These are phyloP conservation scores for Tridacna gigas DNA, from an alignment of 2,888 invertebrate genomes.

Conservation along the genomic window DNA sequence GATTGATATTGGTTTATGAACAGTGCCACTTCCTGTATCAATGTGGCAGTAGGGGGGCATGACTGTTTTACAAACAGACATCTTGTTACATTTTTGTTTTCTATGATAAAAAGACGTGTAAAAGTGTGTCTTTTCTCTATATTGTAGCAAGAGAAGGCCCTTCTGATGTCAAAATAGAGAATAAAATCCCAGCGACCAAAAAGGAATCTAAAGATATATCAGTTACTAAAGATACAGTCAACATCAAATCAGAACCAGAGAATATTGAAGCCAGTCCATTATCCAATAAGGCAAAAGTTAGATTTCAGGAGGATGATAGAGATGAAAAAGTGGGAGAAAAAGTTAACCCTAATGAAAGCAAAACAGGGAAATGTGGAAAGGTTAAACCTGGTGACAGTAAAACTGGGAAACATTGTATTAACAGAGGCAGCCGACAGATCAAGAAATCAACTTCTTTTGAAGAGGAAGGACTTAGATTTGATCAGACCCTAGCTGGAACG, in stretches of 20 bases:
- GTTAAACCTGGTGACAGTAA: constrained; percentile 42
- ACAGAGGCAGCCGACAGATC: constrained; percentile 31
- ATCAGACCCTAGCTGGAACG: constrained; percentile 60
- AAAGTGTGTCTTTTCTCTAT: background rate
- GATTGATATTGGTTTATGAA: too few species aligned
- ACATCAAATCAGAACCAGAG: background rate
- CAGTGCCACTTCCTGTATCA: too few species aligned
- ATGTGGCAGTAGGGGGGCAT: too few species aligned
- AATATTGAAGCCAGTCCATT: background rate
- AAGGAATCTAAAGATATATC: background rate
- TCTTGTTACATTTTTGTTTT: too few species aligned
- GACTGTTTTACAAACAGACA: too few species aligned
- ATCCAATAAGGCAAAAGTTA: constrained; percentile 11
- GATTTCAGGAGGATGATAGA: background rate
- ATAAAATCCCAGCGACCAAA: background rate
- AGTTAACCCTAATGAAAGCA: constrained; percentile 37
- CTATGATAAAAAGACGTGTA: too few species aligned
- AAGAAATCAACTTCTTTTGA: background rate
- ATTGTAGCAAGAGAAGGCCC: background rate
- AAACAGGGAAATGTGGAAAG: constrained; percentile 55
- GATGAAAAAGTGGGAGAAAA: constrained; percentile 27
- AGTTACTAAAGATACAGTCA: background rate
- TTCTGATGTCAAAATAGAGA: background rate
- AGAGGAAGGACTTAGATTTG: constrained; percentile 31
- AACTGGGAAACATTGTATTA: constrained; percentile 52